These are phyloP conservation scores for Callaeas wilsoni DNA, from an alignment of 2,113 vertebrate species.

Conservation along the genomic window DNA sequence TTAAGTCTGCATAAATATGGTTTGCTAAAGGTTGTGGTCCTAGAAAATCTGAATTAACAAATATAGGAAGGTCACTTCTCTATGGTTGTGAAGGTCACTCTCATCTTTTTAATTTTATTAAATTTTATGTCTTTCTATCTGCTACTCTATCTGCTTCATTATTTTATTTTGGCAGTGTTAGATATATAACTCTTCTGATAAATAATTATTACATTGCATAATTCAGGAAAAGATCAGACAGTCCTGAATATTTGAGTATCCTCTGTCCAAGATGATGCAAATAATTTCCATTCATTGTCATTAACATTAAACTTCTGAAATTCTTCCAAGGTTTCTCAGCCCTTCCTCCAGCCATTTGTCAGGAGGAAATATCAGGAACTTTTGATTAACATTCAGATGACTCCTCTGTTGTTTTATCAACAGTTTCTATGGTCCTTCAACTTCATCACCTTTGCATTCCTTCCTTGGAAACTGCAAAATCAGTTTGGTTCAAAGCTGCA, in stretches of 20 bases:
- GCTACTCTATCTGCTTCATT: neutral
- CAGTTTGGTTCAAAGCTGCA: neutral
- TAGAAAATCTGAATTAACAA: neutral
- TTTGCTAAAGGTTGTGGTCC: neutral
- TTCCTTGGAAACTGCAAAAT: neutral
- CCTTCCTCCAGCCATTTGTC: neutral
- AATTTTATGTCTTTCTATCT: neutral
- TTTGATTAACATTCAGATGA: conserved; percentile 11
- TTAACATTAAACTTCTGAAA: neutral
- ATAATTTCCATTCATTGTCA: neutral
- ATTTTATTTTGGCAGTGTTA: neutral
- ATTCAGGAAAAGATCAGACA: neutral
- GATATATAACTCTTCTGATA: neutral
- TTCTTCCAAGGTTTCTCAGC: neutral
- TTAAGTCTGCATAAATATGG: neutral
- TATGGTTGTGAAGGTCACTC: neutral
- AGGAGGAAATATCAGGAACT: neutral
- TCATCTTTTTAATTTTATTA: conserved; percentile 12
- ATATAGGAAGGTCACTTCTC: neutral
- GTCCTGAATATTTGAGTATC: neutral
- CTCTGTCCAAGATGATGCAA: neutral
- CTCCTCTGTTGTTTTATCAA: neutral
- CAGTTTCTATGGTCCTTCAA: neutral
- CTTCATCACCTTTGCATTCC: neutral
- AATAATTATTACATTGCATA: neutral